Percentiles rank a stretch among this genome's conserved stretches.
These are phyloP conservation scores for Carduelis carduelis DNA, from an alignment of 2,797 vertebrate genomes.

Conservation along the genomic window DNA sequence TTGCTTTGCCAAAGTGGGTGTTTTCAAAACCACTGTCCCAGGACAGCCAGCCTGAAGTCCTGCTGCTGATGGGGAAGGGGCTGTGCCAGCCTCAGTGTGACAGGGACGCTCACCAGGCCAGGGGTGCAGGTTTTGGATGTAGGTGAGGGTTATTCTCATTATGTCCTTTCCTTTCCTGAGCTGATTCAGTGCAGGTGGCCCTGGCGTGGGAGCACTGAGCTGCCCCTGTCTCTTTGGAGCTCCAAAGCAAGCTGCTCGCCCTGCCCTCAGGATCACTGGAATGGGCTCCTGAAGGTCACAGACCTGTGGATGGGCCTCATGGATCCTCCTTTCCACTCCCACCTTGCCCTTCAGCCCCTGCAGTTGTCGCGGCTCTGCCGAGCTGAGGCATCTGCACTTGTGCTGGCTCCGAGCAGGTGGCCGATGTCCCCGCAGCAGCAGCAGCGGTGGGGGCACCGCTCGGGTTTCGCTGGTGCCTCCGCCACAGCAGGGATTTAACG, in stretches of 20 bases:
- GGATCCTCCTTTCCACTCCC: neutral
- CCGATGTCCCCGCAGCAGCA: neutral
- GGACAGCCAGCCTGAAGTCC: neutral
- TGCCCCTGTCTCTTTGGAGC: neutral
- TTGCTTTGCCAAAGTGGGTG: neutral
- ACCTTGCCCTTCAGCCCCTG: neutral
- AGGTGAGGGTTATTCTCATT: neutral
- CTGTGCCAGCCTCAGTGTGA: rapidly evolving
- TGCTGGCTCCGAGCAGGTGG: constrained; percentile 7
- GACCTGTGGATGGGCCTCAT: neutral
- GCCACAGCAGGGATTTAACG: neutral
- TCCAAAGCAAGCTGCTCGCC: neutral
- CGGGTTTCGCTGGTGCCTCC: neutral
- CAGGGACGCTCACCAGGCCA: rapidly evolving
- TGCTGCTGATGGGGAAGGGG: rapidly evolving
- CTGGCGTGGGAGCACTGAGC: rapidly evolving
- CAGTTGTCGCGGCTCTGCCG: constrained; percentile 11
- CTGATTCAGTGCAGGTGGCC: rapidly evolving
- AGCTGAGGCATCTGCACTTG: constrained; percentile 37
- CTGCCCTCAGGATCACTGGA: neutral
- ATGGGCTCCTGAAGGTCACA: constrained; percentile 13
- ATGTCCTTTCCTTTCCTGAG: neutral
- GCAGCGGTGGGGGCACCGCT: neutral
- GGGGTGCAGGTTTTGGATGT: neutral
- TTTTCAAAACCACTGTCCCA: neutral